phyloP scores from a whole-genome alignment of 2,888 invertebrate species.

The Andricus curvator region DNA sequence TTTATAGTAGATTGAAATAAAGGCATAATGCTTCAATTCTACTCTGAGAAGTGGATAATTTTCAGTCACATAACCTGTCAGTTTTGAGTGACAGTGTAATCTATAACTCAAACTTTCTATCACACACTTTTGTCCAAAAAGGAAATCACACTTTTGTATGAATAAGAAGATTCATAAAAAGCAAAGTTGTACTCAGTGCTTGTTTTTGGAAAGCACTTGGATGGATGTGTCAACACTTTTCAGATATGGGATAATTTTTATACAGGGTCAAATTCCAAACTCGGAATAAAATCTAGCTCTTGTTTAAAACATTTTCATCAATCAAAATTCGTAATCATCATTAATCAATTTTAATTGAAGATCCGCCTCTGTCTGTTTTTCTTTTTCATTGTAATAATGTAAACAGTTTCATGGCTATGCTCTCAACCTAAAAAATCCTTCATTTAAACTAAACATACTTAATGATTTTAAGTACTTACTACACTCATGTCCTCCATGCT shows the following conservation, averaged over 20 bases:
- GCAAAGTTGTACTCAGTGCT: too few species aligned
- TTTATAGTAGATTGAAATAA: neutral
- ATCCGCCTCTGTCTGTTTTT: neutral
- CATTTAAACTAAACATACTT: neutral
- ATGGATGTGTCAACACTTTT: neutral
- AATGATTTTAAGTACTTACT: constrained; percentile 63
- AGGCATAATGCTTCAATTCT: neutral
- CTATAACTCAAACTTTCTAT: neutral
- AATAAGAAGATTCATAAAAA: too few species aligned
- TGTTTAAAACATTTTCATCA: neutral
- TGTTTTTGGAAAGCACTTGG: neutral
- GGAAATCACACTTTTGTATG: too few species aligned
- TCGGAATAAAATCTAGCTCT: neutral
- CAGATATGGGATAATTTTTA: neutral
- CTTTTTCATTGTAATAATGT: neutral
- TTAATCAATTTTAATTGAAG: neutral
- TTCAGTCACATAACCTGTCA: neutral
- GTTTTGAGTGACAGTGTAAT: constrained; percentile 22
- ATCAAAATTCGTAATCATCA: neutral
- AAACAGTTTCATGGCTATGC: neutral
- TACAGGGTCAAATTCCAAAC: neutral
- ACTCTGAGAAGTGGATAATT: neutral
- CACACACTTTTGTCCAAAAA: neutral
- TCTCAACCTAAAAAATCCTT: neutral
- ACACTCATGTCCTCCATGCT: constrained; percentile 75